Conservation (phyloP, 2,888 invertebrate genomes). For the Onchidella celtica region DNA sequence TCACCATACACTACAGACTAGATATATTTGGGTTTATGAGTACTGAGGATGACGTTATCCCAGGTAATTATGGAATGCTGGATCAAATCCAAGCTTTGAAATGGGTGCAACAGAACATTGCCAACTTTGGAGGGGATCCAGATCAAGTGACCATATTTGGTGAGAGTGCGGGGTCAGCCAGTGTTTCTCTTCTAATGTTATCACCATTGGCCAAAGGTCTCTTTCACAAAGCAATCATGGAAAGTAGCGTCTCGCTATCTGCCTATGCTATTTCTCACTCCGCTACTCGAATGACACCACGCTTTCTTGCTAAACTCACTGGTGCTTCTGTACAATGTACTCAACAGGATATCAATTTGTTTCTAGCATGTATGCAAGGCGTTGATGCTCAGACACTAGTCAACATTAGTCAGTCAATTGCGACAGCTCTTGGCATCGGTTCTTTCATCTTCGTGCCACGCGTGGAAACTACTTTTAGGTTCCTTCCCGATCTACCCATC, state of each 20-base stretch:
- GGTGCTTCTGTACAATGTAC: conserved; percentile 16
- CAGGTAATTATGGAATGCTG: conserved; percentile 62
- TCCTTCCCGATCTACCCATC: conserved; percentile 21
- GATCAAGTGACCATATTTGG: conserved; percentile 59
- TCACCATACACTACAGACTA: conserved; percentile 65
- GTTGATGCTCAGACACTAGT: conserved; percentile 21
- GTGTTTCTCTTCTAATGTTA: conserved; percentile 52
- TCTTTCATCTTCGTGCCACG: neutral
- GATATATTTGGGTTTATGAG: conserved; percentile 66
- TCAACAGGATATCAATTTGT: neutral
- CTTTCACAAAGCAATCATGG: conserved; percentile 45
- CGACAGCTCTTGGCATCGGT: neutral
- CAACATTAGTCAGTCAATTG: neutral
- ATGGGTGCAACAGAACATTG: conserved; percentile 60
- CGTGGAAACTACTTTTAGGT: neutral
- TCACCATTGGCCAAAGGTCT: conserved; percentile 48
- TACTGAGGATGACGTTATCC: conserved; percentile 51
- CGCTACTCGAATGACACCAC: neutral
- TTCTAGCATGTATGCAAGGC: conserved; percentile 24
- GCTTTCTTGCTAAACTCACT: neutral
- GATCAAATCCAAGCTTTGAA: conserved; percentile 59
- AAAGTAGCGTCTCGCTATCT: conserved; percentile 36
- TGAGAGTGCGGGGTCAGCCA: conserved; percentile 60
- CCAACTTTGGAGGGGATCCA: conserved; percentile 57
- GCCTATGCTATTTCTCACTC: neutral